A percentile compares a stretch with the other conserved stretches of the same genome.
phyloP scores from a whole-genome alignment of 1,140 invertebrate species.

The Micrasema longulum region DNA sequence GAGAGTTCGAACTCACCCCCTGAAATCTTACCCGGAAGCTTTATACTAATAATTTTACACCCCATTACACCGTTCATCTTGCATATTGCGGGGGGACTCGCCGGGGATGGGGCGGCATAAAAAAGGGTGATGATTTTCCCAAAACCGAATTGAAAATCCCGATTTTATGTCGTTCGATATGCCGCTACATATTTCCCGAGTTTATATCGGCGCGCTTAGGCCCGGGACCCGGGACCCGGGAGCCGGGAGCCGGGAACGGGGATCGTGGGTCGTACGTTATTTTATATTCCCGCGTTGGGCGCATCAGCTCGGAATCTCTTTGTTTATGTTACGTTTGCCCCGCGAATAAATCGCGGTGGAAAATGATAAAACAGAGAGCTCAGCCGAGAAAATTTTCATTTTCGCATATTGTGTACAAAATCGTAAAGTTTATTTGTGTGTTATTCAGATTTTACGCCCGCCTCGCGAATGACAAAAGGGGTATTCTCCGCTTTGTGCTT shows the following conservation, averaged over 20 bases:
- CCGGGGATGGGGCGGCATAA: conserved; percentile 42
- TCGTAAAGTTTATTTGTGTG: conserved; percentile 54
- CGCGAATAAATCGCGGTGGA: conserved; percentile 51
- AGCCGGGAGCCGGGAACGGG: conserved; percentile 31
- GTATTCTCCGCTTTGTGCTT: conserved; percentile 36
- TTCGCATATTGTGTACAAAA: conserved; percentile 53
- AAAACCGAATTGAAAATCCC: conserved; percentile 56
- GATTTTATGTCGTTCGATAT: conserved; percentile 55
- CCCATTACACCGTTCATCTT: conserved; percentile 55
- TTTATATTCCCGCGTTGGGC: conserved; percentile 49
- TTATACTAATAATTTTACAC: conserved; percentile 56
- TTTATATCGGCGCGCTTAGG: conserved; percentile 52
- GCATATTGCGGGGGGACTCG: conserved; percentile 50
- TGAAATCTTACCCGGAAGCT: conserved; percentile 51
- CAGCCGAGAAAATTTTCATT: conserved; percentile 47
- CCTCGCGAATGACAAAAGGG: conserved; percentile 45
- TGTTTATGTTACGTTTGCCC: conserved; percentile 53
- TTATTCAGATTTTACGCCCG: conserved; percentile 54
- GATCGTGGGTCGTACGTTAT: conserved; percentile 49
- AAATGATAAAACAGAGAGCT: conserved; percentile 52
- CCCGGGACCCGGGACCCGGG: conserved; percentile 14
- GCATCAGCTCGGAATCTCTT: conserved; percentile 50
- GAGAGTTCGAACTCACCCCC: conserved; percentile 36
- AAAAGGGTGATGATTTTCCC: conserved; percentile 55
- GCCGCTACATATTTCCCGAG: conserved; percentile 54